A percentile compares a stretch with the other conserved stretches of the same genome.
These are phyloP conservation scores for Coenobita brevimanus DNA, from an alignment of 1,140 invertebrate species.

Conservation along the genomic window DNA sequence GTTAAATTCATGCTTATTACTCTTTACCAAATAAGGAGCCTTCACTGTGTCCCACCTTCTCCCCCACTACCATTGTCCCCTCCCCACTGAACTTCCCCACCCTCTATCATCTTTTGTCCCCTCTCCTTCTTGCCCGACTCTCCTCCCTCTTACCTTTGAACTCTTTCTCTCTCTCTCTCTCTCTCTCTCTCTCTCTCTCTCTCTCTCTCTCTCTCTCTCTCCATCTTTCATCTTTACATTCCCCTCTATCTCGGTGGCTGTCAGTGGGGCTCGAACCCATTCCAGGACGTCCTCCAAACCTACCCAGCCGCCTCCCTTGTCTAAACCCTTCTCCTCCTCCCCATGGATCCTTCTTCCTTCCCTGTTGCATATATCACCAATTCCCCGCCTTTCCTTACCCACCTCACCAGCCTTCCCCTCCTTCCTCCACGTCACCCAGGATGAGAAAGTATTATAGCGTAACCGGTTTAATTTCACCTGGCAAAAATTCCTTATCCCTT, in stretches of 20 bases:
- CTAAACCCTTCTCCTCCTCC: background rate
- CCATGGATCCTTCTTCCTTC: background rate
- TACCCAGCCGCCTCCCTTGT: background rate
- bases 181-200: background rate
- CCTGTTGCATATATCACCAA: background rate
- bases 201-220: constrained; percentile 20
- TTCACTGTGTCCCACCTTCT: background rate
- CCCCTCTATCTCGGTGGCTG: too few relatives aligned
- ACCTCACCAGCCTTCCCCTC: background rate
- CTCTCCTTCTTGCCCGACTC: background rate
- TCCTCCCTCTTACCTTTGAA: too few relatives aligned
- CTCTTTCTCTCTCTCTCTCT: constrained; percentile 12
- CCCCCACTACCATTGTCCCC: background rate
- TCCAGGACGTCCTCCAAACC: too few relatives aligned
- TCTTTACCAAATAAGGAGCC: background rate
- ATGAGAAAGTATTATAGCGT: too few relatives aligned
- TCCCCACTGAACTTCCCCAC: background rate
- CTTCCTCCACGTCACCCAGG: background rate
- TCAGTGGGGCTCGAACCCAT: too few relatives aligned
- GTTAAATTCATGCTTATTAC: background rate
- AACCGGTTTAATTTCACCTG: too few relatives aligned
- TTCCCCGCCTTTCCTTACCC: background rate
- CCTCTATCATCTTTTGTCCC: background rate
- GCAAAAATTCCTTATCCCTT: too few relatives aligned
- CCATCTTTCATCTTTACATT: too few relatives aligned